Evolutionary conservation across 2,888 invertebrate species (phyloP).

Genomic region (Andrena bucephala): DNA sequence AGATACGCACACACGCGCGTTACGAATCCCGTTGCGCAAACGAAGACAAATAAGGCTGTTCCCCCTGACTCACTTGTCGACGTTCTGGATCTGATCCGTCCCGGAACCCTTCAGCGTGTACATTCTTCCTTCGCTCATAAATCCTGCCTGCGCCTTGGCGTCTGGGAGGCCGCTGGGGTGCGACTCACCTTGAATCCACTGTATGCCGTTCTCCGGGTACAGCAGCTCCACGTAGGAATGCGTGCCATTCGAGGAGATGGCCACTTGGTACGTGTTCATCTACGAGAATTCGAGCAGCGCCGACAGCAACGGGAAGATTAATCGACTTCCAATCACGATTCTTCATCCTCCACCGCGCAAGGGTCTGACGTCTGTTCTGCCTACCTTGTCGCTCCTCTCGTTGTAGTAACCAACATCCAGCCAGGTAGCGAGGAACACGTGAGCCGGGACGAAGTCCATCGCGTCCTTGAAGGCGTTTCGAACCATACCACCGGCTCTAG

Average conservation of each 20-base stretch:
- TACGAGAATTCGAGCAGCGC: slow-evolving; percentile 71
- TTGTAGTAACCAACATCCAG: slow-evolving; percentile 92
- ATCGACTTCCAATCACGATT: not conserved
- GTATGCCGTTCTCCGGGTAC: slow-evolving; percentile 94
- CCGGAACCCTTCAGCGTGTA: slow-evolving; percentile 94
- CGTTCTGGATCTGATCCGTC: slow-evolving; percentile 93
- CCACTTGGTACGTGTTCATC: slow-evolving; percentile 95
- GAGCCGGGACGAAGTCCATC: slow-evolving; percentile 90
- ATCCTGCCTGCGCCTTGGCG: slow-evolving; percentile 96
- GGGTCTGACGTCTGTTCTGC: slow-evolving; percentile 2
- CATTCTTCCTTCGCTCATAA: slow-evolving; percentile 93
- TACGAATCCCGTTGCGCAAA: not conserved
- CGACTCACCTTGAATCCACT: slow-evolving; percentile 95
- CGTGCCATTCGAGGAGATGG: slow-evolving; percentile 88
- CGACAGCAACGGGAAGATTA: not conserved
- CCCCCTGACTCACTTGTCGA: slow-evolving; percentile 89
- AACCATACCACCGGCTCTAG: slow-evolving; percentile 90
- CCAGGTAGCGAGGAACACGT: slow-evolving; percentile 96
- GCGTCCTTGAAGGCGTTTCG: slow-evolving; percentile 91
- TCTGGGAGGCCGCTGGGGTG: slow-evolving; percentile 93
- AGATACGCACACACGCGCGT: slow-evolving; percentile 51
- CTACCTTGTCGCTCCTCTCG: slow-evolving; percentile 88
- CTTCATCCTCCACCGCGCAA: too few relatives aligned
- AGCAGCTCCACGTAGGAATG: slow-evolving; percentile 94
- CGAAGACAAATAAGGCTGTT: slow-evolving; percentile 26